These are phyloP conservation scores for Lordiphosa collinella DNA, from an alignment of 1,140 invertebrate genomes.

Conservation along the genomic window DNA sequence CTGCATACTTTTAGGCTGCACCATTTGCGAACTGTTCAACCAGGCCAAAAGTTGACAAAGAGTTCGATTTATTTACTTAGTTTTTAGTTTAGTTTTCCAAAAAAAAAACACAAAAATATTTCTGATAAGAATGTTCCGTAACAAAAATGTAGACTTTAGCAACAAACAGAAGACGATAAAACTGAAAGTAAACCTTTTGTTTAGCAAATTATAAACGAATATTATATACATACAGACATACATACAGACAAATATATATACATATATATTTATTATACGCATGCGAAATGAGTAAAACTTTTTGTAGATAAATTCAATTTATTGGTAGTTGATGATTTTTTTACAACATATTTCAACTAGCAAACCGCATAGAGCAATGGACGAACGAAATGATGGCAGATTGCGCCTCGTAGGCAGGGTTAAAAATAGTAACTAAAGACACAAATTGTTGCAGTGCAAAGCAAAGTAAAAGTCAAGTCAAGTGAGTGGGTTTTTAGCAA, in stretches of 20 bases:
- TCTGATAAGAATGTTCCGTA: conserved; percentile 75
- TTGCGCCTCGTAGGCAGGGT: conserved; percentile 54
- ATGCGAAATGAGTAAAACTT: conserved; percentile 50
- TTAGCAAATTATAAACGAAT: conserved; percentile 62
- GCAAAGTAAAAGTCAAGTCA: conserved; percentile 30
- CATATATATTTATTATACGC: conserved; percentile 45
- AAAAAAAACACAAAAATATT: conserved; percentile 30
- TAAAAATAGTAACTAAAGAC: conserved; percentile 75
- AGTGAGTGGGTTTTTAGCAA: conserved; percentile 10
- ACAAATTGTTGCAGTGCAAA: conserved; percentile 77
- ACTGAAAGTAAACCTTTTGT: conserved; percentile 71
- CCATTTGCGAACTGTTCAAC: background rate
- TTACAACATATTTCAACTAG: conserved; percentile 39
- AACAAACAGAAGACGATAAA: conserved; percentile 74
- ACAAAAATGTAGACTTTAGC: conserved; percentile 73
- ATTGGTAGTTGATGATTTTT: conserved; percentile 26
- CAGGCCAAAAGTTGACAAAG: conserved; percentile 47
- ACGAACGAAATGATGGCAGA: conserved; percentile 17
- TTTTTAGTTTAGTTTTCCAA: conserved; percentile 23
- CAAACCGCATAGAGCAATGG: conserved; percentile 6
- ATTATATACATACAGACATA: conserved; percentile 41
- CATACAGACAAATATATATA: conserved; percentile 24
- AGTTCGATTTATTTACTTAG: conserved; percentile 35
- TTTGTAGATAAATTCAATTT: conserved; percentile 76
- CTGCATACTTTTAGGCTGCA: conserved; percentile 42